phyloP scores from a whole-genome alignment of 2,113 vertebrate species.

The Ameiurus melas region DNA sequence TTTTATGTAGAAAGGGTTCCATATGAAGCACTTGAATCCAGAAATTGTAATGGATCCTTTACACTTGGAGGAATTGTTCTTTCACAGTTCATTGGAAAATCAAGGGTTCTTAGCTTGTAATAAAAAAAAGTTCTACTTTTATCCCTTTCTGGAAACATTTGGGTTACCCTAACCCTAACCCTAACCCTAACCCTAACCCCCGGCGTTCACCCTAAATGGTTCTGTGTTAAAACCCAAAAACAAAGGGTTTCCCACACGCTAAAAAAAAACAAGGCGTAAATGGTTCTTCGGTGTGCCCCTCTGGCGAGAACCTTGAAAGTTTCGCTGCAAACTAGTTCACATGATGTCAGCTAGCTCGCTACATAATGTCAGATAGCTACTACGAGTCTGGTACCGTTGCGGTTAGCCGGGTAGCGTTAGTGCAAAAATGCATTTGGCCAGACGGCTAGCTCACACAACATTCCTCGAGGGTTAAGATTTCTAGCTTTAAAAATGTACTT shows the following conservation, averaged over 20 bases:
- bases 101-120: background rate
- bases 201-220: background rate
- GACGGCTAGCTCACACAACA: background rate
- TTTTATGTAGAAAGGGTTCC: background rate
- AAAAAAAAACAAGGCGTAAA: background rate
- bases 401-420: background rate
- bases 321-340: background rate
- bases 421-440: background rate
- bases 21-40: background rate
- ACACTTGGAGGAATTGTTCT: background rate
- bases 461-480: background rate
- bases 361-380: background rate
- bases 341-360: background rate
- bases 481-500: background rate
- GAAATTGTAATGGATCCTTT: background rate
- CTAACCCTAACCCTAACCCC: no score
- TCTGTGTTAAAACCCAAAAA: background rate
- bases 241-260: background rate
- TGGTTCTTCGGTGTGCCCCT: background rate
- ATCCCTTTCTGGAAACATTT: background rate
- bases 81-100: background rate
- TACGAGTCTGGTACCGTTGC: no score
- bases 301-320: background rate
- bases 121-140: background rate
- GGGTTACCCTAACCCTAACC: no score